Percentiles rank a stretch among this genome's conserved stretches.
Evolutionary conservation across 2,888 invertebrate genomes (phyloP).

Genomic region (Metopia argyrocephala): DNA sequence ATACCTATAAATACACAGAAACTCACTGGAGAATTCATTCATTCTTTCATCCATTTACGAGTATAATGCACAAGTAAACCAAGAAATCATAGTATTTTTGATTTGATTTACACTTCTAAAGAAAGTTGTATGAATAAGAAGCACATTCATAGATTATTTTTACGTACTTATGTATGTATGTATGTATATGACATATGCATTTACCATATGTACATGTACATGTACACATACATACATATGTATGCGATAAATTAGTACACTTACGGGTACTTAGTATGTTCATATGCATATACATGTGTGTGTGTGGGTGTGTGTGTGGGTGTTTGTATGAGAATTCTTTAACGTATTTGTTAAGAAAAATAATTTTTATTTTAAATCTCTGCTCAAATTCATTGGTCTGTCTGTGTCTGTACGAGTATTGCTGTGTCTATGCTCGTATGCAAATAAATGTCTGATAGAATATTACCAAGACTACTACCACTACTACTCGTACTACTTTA

Average conservation of each 20-base stretch:
- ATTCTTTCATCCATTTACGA: background rate
- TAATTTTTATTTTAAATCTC: conserved; percentile 50
- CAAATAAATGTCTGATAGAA: conserved; percentile 35
- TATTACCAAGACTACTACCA: conserved; percentile 44
- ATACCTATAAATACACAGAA: conserved; percentile 12
- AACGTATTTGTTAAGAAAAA: conserved; percentile 35
- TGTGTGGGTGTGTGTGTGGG: background rate
- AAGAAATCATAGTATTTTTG: conserved; percentile 46
- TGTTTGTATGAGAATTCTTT: background rate
- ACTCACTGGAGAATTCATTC: conserved; percentile 6
- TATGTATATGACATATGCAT: too few relatives aligned
- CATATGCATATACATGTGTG: background rate
- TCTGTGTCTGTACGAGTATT: background rate
- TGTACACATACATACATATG: background rate
- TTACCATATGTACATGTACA: background rate
- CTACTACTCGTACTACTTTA: too few relatives aligned
- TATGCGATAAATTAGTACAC: background rate
- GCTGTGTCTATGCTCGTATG: conserved; percentile 9
- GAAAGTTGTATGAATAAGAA: conserved; percentile 42
- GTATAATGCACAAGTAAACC: conserved; percentile 45
- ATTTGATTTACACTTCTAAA: conserved; percentile 55
- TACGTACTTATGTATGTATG: too few relatives aligned
- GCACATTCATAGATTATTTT: too few relatives aligned
- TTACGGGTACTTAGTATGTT: background rate
- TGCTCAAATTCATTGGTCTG: background rate